These are phyloP conservation scores for Gadus macrocephalus DNA, from an alignment of 2,113 vertebrate species.

Conservation along the genomic window DNA sequence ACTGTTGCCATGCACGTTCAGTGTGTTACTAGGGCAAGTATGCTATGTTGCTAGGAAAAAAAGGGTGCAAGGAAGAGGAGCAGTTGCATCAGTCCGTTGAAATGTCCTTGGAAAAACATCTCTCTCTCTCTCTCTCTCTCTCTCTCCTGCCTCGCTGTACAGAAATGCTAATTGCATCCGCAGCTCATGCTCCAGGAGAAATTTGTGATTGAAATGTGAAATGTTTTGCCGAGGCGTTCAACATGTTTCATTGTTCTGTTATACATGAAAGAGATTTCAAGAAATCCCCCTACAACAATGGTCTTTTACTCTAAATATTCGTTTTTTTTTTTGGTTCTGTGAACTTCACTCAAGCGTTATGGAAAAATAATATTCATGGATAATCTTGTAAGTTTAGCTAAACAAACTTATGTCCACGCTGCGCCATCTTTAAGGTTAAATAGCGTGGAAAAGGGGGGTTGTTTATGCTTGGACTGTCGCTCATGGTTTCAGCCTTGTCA, in stretches of 20 bases:
- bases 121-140: slow-evolving; percentile 24
- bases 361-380: no score
- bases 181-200: slow-evolving; percentile 34
- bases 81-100: slow-evolving; percentile 68
- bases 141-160: slow-evolving; percentile 23
- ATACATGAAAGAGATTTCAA: slow-evolving; percentile 12
- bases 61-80: slow-evolving; percentile 54
- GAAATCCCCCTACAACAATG: background rate
- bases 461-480: no score
- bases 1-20: slow-evolving; percentile 71
- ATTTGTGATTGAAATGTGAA: slow-evolving; percentile 36
- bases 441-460: no score
- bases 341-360: no score
- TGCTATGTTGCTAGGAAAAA: slow-evolving; percentile 66
- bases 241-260: slow-evolving; percentile 16
- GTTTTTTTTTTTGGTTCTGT: no score
- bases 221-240: background rate
- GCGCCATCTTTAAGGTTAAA: no score
- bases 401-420: no score
- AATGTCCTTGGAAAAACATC: slow-evolving; percentile 59
- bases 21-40: slow-evolving; percentile 70
- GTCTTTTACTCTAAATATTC: no score
- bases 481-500: no score
- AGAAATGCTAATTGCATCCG: slow-evolving; percentile 45
- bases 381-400: no score